Percentiles rank a stretch among this genome's conserved stretches.
These are phyloP conservation scores for Cactoblastis cactorum DNA, from an alignment of 2,888 invertebrate genomes.

Conservation along the genomic window DNA sequence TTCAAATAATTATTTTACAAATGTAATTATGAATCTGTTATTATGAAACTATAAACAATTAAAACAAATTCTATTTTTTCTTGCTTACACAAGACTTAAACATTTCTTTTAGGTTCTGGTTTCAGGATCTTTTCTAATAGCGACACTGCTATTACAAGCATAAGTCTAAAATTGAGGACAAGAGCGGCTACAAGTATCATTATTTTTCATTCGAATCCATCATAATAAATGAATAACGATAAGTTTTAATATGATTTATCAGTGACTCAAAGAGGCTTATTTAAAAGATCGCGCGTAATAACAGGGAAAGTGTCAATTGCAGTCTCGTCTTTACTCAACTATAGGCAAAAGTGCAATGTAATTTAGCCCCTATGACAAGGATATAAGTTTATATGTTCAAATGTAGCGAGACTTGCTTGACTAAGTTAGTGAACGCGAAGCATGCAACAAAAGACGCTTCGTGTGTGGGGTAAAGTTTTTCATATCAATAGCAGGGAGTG, in stretches of 20 bases:
- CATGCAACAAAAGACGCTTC: background rate
- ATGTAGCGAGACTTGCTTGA: background rate
- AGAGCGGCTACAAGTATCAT: background rate
- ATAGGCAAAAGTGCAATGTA: background rate
- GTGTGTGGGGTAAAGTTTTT: background rate
- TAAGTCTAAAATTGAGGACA: background rate
- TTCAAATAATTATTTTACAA: too few relatives aligned
- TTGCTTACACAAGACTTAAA: too few relatives aligned
- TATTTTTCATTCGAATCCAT: background rate
- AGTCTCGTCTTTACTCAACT: too few relatives aligned
- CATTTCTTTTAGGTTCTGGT: too few relatives aligned
- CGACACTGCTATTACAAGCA: too few relatives aligned
- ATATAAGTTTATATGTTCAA: background rate
- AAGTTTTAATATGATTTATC: background rate
- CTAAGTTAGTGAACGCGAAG: background rate
- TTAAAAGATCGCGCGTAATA: conserved; percentile 7
- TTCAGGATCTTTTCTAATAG: too few relatives aligned
- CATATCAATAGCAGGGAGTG: background rate
- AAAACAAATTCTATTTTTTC: too few relatives aligned
- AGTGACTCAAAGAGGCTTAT: background rate
- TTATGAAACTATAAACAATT: too few relatives aligned
- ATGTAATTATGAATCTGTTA: too few relatives aligned
- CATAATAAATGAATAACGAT: background rate
- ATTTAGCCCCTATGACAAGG: background rate
- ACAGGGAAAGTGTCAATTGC: conserved; percentile 5